Evolutionary conservation across 1,140 invertebrate genomes (phyloP).

Genomic region (Maconellicoccus hirsutus): DNA sequence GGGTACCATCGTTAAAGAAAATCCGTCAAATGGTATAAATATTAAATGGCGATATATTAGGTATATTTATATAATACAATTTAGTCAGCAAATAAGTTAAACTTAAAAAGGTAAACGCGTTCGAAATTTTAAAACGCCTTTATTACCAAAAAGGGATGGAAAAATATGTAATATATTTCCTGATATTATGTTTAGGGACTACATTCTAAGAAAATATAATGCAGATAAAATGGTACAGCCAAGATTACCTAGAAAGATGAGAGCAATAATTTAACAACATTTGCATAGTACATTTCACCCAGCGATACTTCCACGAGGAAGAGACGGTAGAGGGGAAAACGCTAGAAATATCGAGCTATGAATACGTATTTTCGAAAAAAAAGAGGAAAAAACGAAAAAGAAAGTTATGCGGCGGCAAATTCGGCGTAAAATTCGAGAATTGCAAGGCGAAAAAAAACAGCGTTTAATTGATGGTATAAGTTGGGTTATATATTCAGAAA

Average conservation of each 20-base stretch:
- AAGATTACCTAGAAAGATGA: conserved; percentile 9
- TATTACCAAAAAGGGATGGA: background rate
- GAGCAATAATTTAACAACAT: conserved; percentile 1
- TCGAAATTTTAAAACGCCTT: conserved; percentile 9
- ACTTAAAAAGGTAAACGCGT: background rate
- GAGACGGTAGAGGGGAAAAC: background rate
- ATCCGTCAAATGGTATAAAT: background rate
- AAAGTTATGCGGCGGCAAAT: background rate
- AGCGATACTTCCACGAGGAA: background rate
- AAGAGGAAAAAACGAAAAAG: background rate
- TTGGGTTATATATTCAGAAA: background rate
- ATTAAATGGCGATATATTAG: background rate
- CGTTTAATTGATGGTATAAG: conserved; percentile 4
- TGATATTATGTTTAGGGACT: background rate
- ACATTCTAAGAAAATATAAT: background rate
- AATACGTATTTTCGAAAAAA: conserved; percentile 1
- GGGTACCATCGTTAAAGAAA: too few relatives aligned
- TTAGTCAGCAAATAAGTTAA: background rate
- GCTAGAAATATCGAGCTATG: background rate
- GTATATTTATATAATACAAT: background rate
- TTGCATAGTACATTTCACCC: conserved; percentile 2
- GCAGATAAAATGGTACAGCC: background rate
- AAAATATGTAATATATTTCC: background rate
- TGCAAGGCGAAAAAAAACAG: background rate
- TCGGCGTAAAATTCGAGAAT: background rate